Evolutionary conservation across 1,140 invertebrate species (phyloP).

Genomic region (Cydia pomonella): DNA sequence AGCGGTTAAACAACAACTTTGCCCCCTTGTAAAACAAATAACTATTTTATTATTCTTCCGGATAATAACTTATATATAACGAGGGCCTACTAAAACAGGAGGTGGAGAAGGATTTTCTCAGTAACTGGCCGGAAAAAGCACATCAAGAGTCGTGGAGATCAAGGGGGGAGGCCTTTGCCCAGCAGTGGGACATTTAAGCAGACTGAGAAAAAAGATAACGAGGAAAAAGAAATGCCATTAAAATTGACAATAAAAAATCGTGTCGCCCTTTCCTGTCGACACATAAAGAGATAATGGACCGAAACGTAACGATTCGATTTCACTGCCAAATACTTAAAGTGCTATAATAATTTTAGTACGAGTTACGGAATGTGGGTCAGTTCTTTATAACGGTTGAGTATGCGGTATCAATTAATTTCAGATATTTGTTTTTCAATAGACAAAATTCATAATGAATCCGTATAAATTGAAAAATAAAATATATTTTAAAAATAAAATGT

Average conservation of each 20-base stretch:
- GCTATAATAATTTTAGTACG: constrained; percentile 17
- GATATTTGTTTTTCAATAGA: neutral
- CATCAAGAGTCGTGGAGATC: neutral
- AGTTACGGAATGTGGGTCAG: neutral
- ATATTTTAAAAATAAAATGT: too few species aligned
- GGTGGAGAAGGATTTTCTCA: too few species aligned
- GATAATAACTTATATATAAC: too few species aligned
- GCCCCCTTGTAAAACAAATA: too few species aligned
- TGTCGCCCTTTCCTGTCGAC: neutral
- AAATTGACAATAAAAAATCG: constrained; percentile 31
- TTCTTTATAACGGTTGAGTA: neutral
- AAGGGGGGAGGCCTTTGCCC: too few species aligned
- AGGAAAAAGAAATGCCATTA: neutral
- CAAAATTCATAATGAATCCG: neutral
- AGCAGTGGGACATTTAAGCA: too few species aligned
- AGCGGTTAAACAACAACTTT: too few species aligned
- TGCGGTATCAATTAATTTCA: neutral
- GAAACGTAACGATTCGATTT: constrained; percentile 22
- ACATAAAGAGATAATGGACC: constrained; percentile 25
- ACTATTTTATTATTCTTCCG: too few species aligned
- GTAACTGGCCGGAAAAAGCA: neutral
- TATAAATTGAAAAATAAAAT: neutral
- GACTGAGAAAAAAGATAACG: neutral
- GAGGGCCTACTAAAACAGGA: too few species aligned
- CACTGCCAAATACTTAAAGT: constrained; percentile 19